Evolutionary conservation across 1,140 invertebrate genomes (phyloP), one percentile per base, ranked within the genome.

Genomic region (Aleiodes sp.): DNA sequence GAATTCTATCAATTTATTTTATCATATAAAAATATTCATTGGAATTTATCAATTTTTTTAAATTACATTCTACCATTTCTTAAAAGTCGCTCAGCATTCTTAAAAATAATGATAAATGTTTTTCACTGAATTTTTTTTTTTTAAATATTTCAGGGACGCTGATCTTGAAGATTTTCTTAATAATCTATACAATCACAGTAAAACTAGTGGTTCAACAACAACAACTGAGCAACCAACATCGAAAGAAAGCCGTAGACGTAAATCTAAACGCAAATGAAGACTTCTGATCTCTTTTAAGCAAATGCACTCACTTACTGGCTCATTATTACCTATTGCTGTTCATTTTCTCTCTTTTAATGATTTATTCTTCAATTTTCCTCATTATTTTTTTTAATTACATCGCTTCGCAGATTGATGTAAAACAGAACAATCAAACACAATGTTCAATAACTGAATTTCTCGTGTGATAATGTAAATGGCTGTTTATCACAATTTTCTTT

Each of bases 161-260:
- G 89, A 90, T 80, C 82, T 90, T 57, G 89, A 91, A 76, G 88
- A 90, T 73, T 89, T 91, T 76, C 81, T 91, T 70, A 90, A 89
- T 75, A 89, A 88, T 80, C 78, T 91, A 39, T 90, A 90, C 76
- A 87, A 85, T 41, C 82, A 84, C 10, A 84, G 76, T 66, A 85
- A 86, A 74, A 71, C 83, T 60, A 81, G 80, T 31, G 56, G 56
- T 14, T 0, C 56, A 31, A 59, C 56, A 39, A 73, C 75, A 61
- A 41, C 66, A 14, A 61, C 67, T 14, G 59, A 63, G 19, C 59
- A 69, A 24, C 35, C 59, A 31, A 21, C 60, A 9, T 35, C 82
- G 31, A 83, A 81, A 70, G 82, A 85, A 37, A 82, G 75, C 76
- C 79, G 82, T 64, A 74, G 86, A 67, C 85, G 86, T 64, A 87